Evolutionary conservation across 2,113 vertebrate species (phyloP).

Genomic region (Xyliphius kryptos): DNA sequence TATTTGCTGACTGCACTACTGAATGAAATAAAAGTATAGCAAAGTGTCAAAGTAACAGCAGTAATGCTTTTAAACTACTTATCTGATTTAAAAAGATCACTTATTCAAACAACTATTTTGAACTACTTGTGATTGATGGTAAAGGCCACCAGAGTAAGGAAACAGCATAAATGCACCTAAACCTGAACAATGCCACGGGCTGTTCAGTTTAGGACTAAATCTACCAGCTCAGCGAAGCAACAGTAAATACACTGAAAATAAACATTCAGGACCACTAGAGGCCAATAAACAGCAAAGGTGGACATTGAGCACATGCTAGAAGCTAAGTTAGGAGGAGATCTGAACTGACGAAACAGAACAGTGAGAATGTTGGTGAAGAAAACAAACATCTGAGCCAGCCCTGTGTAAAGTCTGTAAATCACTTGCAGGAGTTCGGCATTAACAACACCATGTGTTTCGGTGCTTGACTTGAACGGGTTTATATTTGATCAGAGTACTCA

Average conservation of each 20-base stretch:
- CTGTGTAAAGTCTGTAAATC: too few relatives aligned
- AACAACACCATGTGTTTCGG: not conserved
- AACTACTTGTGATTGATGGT: not conserved
- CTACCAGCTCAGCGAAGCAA: slow-evolving; percentile 27
- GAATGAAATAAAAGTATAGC: too few relatives aligned
- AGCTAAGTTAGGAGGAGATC: slow-evolving; percentile 24
- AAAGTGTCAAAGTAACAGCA: too few relatives aligned
- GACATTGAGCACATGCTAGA: slow-evolving; percentile 15
- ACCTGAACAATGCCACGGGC: slow-evolving; percentile 20
- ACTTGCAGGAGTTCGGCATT: not conserved
- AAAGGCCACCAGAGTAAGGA: not conserved
- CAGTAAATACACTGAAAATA: slow-evolving; percentile 10
- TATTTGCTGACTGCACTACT: too few relatives aligned
- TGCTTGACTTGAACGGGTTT: not conserved
- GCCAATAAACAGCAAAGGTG: not conserved
- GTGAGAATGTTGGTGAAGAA: slow-evolving; percentile 6
- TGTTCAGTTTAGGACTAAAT: slow-evolving; percentile 34
- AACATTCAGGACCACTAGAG: not conserved
- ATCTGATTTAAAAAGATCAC: too few relatives aligned
- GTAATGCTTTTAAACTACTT: too few relatives aligned
- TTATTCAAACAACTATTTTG: too few relatives aligned
- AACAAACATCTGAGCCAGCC: not conserved
- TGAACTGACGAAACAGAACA: slow-evolving; percentile 9
- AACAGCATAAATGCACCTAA: slow-evolving; percentile 4
- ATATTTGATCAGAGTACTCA: slow-evolving; percentile 62